These are phyloP conservation scores for Stigmatopora nigra DNA, from an alignment of 2,113 vertebrate genomes.

Conservation along the genomic window DNA sequence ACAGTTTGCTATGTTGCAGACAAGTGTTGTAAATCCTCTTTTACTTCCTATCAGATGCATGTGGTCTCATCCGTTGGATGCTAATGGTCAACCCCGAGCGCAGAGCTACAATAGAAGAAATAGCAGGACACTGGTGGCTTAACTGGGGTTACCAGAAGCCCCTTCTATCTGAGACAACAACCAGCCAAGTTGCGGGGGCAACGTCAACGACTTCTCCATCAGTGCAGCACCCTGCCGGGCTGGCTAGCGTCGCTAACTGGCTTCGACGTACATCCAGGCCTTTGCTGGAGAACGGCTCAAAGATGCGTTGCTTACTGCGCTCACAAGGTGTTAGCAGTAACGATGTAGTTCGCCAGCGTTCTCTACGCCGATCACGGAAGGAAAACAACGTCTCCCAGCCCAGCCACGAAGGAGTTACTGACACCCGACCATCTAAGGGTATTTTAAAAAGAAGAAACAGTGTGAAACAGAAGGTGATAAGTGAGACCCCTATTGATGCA, in stretches of 20 bases:
- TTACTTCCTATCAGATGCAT: constrained; percentile 75
- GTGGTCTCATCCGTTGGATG: constrained; percentile 95
- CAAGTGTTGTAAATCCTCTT: neutral
- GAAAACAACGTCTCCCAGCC: constrained; percentile 83
- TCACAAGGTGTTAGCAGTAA: constrained; percentile 60
- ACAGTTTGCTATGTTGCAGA: neutral
- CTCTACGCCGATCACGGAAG: constrained; percentile 86
- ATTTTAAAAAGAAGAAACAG: constrained; percentile 85
- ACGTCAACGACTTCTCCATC: constrained; percentile 1
- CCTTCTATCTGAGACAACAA: constrained; percentile 67
- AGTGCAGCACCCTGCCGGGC: constrained; percentile 37
- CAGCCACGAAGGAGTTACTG: constrained; percentile 56
- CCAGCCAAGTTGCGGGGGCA: constrained; percentile 17
- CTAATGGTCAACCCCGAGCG: constrained; percentile 94
- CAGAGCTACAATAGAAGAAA: constrained; percentile 89
- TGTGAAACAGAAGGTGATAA: constrained; percentile 48
- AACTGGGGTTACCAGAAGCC: constrained; percentile 87
- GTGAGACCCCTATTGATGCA: constrained; percentile 23
- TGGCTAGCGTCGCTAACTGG: constrained; percentile 79
- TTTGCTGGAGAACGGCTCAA: constrained; percentile 85
- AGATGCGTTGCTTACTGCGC: constrained; percentile 84
- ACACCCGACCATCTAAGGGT: constrained; percentile 76
- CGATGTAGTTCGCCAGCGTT: constrained; percentile 79
- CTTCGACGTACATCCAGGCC: constrained; percentile 85
- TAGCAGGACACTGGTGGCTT: constrained; percentile 94